phyloP scores from a whole-genome alignment of 2,888 invertebrate genomes.

The Eilema griseolum region DNA sequence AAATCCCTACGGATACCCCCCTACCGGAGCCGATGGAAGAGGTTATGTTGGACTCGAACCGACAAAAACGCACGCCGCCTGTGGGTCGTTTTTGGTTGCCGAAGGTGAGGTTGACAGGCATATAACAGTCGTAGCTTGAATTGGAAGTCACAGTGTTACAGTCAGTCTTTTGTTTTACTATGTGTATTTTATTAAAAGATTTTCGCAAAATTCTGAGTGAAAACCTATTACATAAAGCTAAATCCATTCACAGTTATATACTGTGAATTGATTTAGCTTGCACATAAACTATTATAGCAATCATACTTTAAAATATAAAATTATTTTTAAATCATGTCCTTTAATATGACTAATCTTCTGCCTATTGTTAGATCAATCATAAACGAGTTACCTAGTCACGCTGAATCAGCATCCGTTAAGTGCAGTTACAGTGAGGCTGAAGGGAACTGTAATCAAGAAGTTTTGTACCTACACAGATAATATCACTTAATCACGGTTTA shows the following conservation, averaged over 20 bases:
- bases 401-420: slow-evolving; percentile 12
- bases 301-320: neutral
- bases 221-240: neutral
- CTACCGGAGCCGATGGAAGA: no score
- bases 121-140: no score
- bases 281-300: no score
- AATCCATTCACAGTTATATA: neutral
- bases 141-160: no score
- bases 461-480: neutral
- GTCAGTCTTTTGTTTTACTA: no score
- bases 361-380: neutral
- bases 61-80: no score
- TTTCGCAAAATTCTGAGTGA: neutral
- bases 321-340: neutral
- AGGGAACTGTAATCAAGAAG: neutral
- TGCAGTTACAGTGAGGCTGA: slow-evolving; percentile 5
- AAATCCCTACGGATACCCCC: no score
- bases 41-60: no score
- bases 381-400: neutral
- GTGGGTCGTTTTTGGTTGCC: no score
- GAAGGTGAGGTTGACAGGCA: no score
- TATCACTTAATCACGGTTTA: neutral
- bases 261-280: no score
- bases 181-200: neutral
- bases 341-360: neutral